phyloP scores from a whole-genome alignment of 1,140 invertebrate genomes.

The Ooceraea biroi region DNA sequence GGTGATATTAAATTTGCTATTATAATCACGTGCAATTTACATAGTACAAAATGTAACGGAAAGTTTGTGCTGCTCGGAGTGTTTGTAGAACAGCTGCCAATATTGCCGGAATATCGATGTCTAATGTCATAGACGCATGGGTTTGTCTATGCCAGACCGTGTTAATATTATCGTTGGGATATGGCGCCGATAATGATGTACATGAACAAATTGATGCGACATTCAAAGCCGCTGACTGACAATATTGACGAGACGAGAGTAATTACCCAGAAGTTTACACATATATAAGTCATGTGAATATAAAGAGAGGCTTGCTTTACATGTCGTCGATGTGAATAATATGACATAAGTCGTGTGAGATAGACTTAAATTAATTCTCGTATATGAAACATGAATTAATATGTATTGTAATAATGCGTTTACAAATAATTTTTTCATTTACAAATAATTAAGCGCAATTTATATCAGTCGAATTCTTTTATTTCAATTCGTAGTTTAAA shows the following conservation, averaged over 20 bases:
- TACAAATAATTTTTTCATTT: not conserved
- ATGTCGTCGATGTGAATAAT: not conserved
- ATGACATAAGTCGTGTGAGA: not conserved
- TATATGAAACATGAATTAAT: not conserved
- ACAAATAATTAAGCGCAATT: not conserved
- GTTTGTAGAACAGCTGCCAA: conserved; percentile 35
- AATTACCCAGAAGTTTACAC: conserved; percentile 17
- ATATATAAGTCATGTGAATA: not conserved
- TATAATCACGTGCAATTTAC: not conserved
- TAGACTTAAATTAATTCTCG: not conserved
- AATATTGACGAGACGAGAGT: conserved; percentile 47
- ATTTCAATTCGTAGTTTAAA: not conserved
- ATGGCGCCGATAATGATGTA: conserved; percentile 40
- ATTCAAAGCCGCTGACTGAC: conserved; percentile 19
- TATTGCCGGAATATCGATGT: conserved; percentile 34
- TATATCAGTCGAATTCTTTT: not conserved
- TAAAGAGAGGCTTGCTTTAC: conserved; percentile 23
- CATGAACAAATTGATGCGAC: conserved; percentile 26
- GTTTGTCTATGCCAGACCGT: conserved; percentile 34
- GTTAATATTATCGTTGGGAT: conserved; percentile 47
- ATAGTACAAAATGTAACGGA: not conserved
- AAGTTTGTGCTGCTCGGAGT: conserved; percentile 32
- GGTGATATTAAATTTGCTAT: not conserved
- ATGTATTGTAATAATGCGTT: not conserved
- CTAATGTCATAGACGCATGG: conserved; percentile 38